A percentile compares a stretch with the other conserved stretches of the same genome.
Conservation (phyloP, 2,113 vertebrate genomes). For the Leucopternis melanops region DNA sequence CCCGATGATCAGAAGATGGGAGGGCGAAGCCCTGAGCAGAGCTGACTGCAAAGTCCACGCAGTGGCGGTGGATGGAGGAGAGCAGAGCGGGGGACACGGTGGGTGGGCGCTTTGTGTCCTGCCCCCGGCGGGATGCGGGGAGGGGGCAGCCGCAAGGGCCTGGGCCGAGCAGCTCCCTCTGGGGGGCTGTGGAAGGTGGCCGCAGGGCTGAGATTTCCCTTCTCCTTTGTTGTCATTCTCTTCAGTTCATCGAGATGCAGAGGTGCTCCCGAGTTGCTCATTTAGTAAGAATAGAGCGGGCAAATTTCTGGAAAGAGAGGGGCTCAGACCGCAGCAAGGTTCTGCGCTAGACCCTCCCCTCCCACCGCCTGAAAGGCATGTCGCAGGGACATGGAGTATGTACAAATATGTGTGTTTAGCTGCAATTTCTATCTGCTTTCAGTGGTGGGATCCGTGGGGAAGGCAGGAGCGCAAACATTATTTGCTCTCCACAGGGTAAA, state of each 20-base stretch:
- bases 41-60: not conserved
- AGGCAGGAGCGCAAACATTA: not conserved
- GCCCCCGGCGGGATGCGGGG: fast-evolving
- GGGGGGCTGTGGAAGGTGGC: not conserved
- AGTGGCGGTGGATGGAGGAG: not conserved
- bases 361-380: fast-evolving
- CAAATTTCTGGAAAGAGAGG: not conserved
- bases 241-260: not conserved
- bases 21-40: not conserved
- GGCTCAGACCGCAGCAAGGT: fast-evolving
- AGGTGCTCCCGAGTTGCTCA: not conserved
- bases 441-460: fast-evolving
- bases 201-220: not conserved
- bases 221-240: not conserved
- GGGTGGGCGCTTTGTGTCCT: not conserved
- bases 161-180: not conserved
- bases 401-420: not conserved
- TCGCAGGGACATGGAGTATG: fast-evolving
- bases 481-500: not conserved
- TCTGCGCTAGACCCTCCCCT: not conserved
- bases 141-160: not conserved
- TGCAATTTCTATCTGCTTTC: not conserved
- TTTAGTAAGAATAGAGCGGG: fast-evolving
- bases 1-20: fast-evolving
- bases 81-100: too few relatives aligned